phyloP scores from a whole-genome alignment of 2,797 vertebrate genomes.

The Coregonus suidteri region DNA sequence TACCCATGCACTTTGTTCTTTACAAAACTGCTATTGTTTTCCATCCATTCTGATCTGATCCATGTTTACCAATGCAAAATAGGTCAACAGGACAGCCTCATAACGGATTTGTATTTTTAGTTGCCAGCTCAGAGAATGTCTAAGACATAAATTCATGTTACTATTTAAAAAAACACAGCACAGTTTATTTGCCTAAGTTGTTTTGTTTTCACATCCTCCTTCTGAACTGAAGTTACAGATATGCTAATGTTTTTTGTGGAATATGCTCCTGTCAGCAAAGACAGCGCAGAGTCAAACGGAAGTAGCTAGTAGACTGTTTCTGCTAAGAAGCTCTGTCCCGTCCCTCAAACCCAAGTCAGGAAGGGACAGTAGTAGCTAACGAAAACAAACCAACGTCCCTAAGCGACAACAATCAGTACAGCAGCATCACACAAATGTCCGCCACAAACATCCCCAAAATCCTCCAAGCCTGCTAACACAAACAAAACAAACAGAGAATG shows the following conservation, averaged over 20 bases:
- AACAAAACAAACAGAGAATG: background rate
- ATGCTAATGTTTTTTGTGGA: background rate
- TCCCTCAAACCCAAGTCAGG: background rate
- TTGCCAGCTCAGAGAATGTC: background rate
- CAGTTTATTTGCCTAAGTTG: too few relatives aligned
- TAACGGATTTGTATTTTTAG: background rate
- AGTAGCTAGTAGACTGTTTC: background rate
- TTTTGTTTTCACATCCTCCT: background rate
- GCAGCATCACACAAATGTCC: background rate
- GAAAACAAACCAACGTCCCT: background rate
- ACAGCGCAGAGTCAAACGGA: background rate
- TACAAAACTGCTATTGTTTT: background rate
- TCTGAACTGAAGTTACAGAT: background rate
- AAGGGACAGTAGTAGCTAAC: background rate
- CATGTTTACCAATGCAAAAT: background rate
- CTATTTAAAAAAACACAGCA: background rate
- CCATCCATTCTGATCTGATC: background rate
- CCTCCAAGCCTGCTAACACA: conserved; percentile 17
- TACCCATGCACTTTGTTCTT: background rate
- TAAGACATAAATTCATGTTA: background rate
- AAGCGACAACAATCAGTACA: conserved; percentile 3
- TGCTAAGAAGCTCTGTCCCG: background rate
- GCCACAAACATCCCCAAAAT: conserved; percentile 6
- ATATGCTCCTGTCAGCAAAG: background rate
- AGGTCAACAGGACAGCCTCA: background rate